A percentile compares a stretch with the other conserved stretches of the same genome.
Conservation (phyloP, 1,140 invertebrate genomes). For the Holcopasites calliopsidis region DNA sequence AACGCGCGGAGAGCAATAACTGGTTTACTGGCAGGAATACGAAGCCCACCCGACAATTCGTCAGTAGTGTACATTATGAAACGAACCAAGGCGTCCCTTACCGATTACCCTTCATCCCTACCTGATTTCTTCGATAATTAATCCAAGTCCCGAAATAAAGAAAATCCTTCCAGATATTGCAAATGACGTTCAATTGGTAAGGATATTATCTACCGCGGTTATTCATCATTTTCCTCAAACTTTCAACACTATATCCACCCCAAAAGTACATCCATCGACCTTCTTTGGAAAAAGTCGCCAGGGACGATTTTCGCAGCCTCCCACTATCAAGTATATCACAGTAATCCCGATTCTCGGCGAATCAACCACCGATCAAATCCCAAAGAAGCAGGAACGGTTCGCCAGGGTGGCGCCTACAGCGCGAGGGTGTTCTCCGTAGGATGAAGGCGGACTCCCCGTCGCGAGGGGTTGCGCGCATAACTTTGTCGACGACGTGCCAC, state of each 20-base stretch:
- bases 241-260: no score
- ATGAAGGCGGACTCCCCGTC: conserved; percentile 23
- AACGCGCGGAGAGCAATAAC: conserved; percentile 45
- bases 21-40: conserved; percentile 44
- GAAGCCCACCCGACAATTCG: conserved; percentile 51
- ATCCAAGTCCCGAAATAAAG: conserved; percentile 3
- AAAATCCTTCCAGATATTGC: background rate
- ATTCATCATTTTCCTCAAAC: conserved; percentile 60
- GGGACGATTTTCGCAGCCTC: no score
- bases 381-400: no score
- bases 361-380: no score
- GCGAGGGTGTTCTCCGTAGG: no score
- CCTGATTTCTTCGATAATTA: background rate
- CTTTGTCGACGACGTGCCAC: conserved; percentile 48
- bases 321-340: no score
- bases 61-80: conserved; percentile 57
- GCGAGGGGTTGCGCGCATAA: conserved; percentile 40
- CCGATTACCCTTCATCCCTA: background rate
- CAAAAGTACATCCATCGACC: no score
- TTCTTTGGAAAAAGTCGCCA: no score
- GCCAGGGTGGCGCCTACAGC: no score
- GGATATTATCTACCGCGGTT: conserved; percentile 33
- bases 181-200: no score
- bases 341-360: no score
- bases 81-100: no score